A percentile compares a stretch with the other conserved stretches of the same genome.
These are phyloP conservation scores for Danaus plexippus DNA, from an alignment of 1,140 invertebrate species.

Conservation along the genomic window DNA sequence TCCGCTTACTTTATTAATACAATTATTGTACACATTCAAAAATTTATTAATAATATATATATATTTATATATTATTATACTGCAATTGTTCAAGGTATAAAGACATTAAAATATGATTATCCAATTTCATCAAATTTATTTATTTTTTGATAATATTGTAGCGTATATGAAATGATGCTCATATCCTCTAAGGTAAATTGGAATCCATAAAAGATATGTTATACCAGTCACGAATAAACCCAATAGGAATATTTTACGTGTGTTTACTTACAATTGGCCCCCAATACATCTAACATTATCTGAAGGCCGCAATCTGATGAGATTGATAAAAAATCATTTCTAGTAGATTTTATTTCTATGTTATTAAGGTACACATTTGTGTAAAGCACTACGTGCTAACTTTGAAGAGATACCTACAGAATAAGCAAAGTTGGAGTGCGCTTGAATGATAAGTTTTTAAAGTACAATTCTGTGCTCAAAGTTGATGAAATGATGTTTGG, in stretches of 20 bases:
- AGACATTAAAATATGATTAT: slow-evolving; percentile 1
- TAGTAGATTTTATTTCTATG: slow-evolving; percentile 28
- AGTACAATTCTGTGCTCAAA: slow-evolving; percentile 38
- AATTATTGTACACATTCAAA: too few relatives aligned
- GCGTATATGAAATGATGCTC: slow-evolving; percentile 17
- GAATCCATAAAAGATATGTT: slow-evolving; percentile 29
- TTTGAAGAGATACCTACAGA: slow-evolving; percentile 56
- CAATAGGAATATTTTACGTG: slow-evolving; percentile 33
- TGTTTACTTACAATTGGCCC: slow-evolving; percentile 31
- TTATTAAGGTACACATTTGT: slow-evolving; percentile 54
- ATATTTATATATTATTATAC: too few relatives aligned
- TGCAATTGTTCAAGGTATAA: too few relatives aligned
- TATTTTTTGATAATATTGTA: slow-evolving; percentile 22
- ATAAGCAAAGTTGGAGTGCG: slow-evolving; percentile 48
- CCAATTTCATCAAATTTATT: slow-evolving; percentile 15
- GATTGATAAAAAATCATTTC: slow-evolving; percentile 23
- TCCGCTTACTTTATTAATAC: too few relatives aligned
- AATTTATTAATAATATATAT: too few relatives aligned
- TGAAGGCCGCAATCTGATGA: slow-evolving; percentile 9
- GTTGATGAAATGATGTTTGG: slow-evolving; percentile 36
- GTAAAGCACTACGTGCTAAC: slow-evolving; percentile 53
- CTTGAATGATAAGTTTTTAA: slow-evolving; percentile 55
- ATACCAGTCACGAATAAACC: slow-evolving; percentile 28
- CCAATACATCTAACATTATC: slow-evolving; percentile 13
- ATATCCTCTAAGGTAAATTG: slow-evolving; percentile 24